Evolutionary conservation across 2,888 invertebrate genomes (phyloP), one percentile per base, ranked within the genome.

Genomic region (Eudemis profundana): DNA sequence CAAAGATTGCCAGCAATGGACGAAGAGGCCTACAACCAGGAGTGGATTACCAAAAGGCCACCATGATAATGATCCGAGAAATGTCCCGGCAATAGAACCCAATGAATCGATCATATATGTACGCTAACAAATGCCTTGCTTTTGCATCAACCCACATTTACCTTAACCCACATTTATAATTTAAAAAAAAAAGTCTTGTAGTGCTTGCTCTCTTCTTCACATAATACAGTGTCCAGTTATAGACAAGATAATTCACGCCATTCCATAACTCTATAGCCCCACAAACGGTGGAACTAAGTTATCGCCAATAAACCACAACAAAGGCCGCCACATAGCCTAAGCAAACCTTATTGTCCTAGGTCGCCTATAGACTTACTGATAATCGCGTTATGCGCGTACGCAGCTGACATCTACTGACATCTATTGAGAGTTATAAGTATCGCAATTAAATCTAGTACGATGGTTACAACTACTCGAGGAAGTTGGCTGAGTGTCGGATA

Each of bases 371-470:
- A 42, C 54, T 19, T 47, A 15, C 29, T 15, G 23, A 50, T 50
- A 64, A 50, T 33, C 47, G 49, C 47, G 62, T 63, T 40, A 27
- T 38, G 14, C n/a, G 47, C 33, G 10, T 12, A 36, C 17, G 3
- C 46, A 44, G n/a, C 23, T 21, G 14, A 27, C 17, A 4, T 21
- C 8, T 23, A 57, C 50, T 44, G 64, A 64, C 64, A 64, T 64
- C 64, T 64, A 59, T 46, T 50, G 64, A 50, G 47, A 42, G 17
- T 57, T 50, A 50, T 27, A 59, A 50, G 57, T 44, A 59, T 19
- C 44, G 33, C 56, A 64, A 64, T 64, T 64, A 64, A 64, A 59
- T 64, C 57, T 50, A 47, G 36, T 40, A 47, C 21, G 56, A 63
- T 63, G 23, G 57, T 14, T 36, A 17, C 44, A 17, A 50, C 57